A percentile compares a stretch with the other conserved stretches of the same genome.
phyloP scores from a whole-genome alignment of 2,888 invertebrate species.

The Kuschelorhynchus macadamiae region DNA sequence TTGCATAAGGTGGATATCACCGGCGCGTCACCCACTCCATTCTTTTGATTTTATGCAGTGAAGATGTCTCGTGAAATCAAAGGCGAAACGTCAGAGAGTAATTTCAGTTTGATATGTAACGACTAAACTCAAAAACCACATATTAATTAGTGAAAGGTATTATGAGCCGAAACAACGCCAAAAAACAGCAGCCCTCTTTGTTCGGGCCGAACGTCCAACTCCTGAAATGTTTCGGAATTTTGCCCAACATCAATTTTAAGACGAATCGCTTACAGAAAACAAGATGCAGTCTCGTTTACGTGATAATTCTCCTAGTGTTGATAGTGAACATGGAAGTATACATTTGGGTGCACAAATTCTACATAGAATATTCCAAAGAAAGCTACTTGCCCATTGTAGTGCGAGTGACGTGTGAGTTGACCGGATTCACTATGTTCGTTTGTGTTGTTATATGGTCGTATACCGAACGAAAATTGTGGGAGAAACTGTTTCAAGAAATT shows the following conservation, averaged over 20 bases:
- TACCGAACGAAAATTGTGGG: conserved; percentile 44
- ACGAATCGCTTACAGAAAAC: conserved; percentile 26
- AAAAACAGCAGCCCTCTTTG: conserved; percentile 3
- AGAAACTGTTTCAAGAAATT: conserved; percentile 37
- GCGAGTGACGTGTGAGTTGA: conserved; percentile 33
- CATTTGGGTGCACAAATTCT: conserved; percentile 45
- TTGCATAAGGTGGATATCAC: too few relatives aligned
- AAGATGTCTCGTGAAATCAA: too few relatives aligned
- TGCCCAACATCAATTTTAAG: conserved; percentile 38
- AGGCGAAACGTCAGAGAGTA: too few relatives aligned
- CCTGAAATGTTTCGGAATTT: conserved; percentile 37
- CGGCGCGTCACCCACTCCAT: too few relatives aligned
- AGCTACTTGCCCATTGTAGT: conserved; percentile 35
- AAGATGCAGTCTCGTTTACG: conserved; percentile 26
- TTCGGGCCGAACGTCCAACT: conserved; percentile 40
- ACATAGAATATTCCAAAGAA: conserved; percentile 37
- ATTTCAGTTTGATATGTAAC: too few relatives aligned
- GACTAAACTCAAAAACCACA: too few relatives aligned
- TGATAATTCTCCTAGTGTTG: conserved; percentile 16
- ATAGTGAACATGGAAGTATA: conserved; percentile 35
- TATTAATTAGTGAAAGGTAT: neutral
- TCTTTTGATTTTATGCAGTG: too few relatives aligned
- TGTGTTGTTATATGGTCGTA: conserved; percentile 38
- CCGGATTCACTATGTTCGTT: conserved; percentile 37
- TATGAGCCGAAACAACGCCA: neutral